Conservation (phyloP, 2,113 vertebrate species). For the Mastomys coucha region DNA sequence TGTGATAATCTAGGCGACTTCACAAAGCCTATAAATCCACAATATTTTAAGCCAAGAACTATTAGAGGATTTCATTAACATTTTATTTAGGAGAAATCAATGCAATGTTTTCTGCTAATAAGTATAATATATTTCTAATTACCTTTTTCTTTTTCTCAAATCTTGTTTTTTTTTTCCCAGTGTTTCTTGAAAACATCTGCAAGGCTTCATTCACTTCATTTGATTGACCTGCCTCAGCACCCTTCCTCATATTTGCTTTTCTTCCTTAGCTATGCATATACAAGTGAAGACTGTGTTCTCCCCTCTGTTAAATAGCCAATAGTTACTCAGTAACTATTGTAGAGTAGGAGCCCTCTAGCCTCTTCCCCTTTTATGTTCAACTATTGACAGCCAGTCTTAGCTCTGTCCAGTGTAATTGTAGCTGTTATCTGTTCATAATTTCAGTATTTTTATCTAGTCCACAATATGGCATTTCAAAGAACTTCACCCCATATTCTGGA, state of each 20-base stretch:
- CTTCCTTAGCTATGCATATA: neutral
- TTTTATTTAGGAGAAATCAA: slow-evolving; percentile 53
- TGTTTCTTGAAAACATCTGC: slow-evolving; percentile 39
- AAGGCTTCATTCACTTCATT: slow-evolving; percentile 15
- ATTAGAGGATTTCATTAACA: slow-evolving; percentile 27
- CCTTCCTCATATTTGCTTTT: neutral
- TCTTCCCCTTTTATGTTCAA: too few relatives aligned
- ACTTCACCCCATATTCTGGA: neutral
- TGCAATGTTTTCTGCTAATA: slow-evolving; percentile 40
- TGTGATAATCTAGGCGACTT: slow-evolving; percentile 32
- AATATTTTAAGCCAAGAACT: slow-evolving; percentile 42
- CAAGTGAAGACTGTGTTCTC: neutral
- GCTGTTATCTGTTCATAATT: too few relatives aligned
- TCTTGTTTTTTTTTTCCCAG: neutral
- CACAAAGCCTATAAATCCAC: neutral
- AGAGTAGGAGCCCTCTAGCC: neutral
- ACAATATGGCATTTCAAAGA: neutral
- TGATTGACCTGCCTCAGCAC: neutral
- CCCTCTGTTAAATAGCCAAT: neutral
- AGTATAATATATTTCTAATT: slow-evolving; percentile 51
- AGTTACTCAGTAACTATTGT: neutral
- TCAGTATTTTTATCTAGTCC: neutral
- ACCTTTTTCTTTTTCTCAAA: slow-evolving; percentile 24
- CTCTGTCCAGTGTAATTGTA: neutral
- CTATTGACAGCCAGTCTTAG: neutral